Conservation (phyloP, 2,113 vertebrate genomes). For the Centropus unirufus region DNA sequence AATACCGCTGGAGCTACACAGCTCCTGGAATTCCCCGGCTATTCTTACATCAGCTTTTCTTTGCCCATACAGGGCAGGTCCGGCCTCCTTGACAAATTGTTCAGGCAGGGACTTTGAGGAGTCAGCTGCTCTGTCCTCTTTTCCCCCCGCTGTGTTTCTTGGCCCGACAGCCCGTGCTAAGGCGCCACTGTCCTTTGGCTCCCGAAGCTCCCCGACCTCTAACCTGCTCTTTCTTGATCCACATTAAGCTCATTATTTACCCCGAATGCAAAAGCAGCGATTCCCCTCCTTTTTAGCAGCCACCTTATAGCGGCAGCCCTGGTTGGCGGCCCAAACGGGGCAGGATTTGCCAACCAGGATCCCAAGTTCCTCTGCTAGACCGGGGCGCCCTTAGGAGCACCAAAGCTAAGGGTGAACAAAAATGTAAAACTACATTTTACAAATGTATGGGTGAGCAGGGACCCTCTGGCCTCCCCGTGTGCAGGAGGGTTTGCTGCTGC, state of each 20-base stretch:
- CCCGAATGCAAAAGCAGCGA: background rate
- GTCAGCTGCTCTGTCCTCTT: background rate
- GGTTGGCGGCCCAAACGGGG: background rate
- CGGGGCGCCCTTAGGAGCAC: background rate
- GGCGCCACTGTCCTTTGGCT: background rate
- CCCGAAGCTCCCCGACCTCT: background rate
- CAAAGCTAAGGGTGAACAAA: background rate
- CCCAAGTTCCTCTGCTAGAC: background rate
- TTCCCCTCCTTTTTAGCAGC: background rate
- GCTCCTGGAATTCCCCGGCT: constrained; percentile 39
- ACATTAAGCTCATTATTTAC: background rate
- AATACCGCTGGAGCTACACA: background rate
- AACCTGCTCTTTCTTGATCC: rapidly evolving
- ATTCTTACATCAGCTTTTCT: background rate
- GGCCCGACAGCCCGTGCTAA: background rate
- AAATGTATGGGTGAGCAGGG: background rate
- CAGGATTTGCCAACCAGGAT: background rate
- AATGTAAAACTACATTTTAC: too few species aligned
- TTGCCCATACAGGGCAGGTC: rapidly evolving
- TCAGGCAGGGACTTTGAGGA: background rate
- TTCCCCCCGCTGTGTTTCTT: rapidly evolving
- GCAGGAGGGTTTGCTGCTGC: background rate
- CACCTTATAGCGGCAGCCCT: background rate
- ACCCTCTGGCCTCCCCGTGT: background rate
- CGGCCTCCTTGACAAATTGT: background rate